Percentiles rank a stretch among this genome's conserved stretches.
These are phyloP conservation scores for Diglossa cyanea DNA, from an alignment of 2,797 vertebrate genomes.

Conservation along the genomic window DNA sequence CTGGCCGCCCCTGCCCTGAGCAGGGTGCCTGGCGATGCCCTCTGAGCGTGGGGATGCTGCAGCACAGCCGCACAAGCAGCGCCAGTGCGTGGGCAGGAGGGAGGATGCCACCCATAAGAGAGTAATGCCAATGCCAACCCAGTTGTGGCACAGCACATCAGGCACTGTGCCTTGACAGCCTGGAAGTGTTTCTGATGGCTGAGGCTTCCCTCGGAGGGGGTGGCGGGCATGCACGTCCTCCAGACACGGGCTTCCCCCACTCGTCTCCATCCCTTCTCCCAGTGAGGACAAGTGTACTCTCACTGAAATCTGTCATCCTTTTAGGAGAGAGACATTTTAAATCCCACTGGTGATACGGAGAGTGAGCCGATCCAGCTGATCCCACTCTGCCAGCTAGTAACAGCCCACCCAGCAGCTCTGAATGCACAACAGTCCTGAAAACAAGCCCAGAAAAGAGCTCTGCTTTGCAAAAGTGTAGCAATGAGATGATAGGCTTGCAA, in stretches of 20 bases:
- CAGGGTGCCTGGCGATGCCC: fast-evolving
- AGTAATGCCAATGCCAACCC: neutral
- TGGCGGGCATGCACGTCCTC: fast-evolving
- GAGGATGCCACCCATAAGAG: neutral
- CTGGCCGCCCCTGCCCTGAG: neutral
- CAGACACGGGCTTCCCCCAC: neutral
- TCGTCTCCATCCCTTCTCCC: neutral
- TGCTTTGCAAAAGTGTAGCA: neutral
- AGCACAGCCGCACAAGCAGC: fast-evolving
- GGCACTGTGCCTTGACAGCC: neutral
- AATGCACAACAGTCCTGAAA: neutral
- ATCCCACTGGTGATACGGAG: neutral
- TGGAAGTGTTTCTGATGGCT: neutral
- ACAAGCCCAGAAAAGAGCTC: neutral
- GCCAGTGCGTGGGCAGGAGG: neutral
- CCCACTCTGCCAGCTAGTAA: neutral
- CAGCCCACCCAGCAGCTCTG: neutral
- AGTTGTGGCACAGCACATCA: neutral
- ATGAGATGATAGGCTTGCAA: neutral
- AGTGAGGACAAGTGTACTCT: fast-evolving
- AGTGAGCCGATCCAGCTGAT: neutral
- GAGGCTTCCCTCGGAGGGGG: neutral
- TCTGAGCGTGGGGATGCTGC: fast-evolving
- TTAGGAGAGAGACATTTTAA: neutral
- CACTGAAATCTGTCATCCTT: neutral